phyloP scores from a whole-genome alignment of 2,113 vertebrate genomes.

The Lanius ludovicianus region DNA sequence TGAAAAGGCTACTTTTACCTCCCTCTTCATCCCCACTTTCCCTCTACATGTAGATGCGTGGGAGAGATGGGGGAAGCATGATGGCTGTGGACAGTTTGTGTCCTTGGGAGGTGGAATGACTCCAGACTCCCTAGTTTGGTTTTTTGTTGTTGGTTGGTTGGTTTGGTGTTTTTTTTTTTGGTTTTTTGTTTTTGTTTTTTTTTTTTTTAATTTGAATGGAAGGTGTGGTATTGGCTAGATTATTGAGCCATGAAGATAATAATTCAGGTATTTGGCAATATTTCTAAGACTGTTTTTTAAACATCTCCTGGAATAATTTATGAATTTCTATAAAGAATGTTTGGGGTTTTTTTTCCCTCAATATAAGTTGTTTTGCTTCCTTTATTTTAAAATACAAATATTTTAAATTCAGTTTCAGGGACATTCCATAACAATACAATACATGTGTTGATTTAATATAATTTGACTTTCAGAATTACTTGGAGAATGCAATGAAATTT shows the following conservation, averaged over 20 bases:
- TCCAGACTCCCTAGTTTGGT: background rate
- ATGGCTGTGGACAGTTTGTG: background rate
- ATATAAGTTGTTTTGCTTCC: background rate
- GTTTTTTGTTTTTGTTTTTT: background rate
- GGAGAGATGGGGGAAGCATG: background rate
- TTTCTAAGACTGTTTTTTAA: background rate
- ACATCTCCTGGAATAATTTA: background rate
- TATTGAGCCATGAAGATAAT: background rate
- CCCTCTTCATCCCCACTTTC: background rate
- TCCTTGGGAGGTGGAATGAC: background rate
- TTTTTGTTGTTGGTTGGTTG: background rate
- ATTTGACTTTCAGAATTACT: background rate
- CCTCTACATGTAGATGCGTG: background rate
- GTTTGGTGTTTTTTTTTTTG: background rate
- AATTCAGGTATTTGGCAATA: background rate
- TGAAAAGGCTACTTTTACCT: background rate
- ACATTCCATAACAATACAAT: background rate
- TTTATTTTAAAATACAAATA: background rate
- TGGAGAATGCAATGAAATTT: background rate
- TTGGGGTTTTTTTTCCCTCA: accelerated
- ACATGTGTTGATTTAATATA: background rate
- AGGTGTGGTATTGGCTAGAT: background rate
- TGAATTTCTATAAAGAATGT: background rate
- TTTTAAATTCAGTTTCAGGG: background rate
- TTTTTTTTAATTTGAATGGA: background rate